phyloP scores from a whole-genome alignment of 2,797 vertebrate genomes.

The Coilia nasus region DNA sequence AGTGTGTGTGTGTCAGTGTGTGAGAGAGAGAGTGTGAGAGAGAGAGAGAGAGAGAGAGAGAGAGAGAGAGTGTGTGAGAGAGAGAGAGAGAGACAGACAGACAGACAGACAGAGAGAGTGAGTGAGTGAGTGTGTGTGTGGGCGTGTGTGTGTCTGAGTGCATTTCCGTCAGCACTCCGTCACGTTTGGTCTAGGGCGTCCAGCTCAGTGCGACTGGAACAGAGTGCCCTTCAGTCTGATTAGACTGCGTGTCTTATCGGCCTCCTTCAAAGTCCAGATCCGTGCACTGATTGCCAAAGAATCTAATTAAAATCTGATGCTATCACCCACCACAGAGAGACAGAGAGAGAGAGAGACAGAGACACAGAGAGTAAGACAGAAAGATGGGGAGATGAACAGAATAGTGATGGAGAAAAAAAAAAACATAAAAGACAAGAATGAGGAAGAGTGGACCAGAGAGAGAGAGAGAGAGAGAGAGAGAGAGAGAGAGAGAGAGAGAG shows the following conservation, averaged over 20 bases:
- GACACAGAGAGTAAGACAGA: background rate
- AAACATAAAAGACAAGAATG: too few relatives aligned
- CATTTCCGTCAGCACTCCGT: conserved; percentile 1
- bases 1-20: conserved; percentile 33
- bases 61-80: background rate
- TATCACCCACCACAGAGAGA: background rate
- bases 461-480: background rate
- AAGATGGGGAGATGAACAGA: background rate
- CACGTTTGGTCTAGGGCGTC: background rate
- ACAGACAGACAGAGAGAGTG: background rate
- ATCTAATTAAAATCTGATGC: conserved; percentile 61
- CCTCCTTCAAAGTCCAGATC: conserved; percentile 62
- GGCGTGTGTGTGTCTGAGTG: background rate
- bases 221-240: conserved; percentile 63
- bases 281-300: conserved; percentile 58
- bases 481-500: background rate
- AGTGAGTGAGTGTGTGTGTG: background rate
- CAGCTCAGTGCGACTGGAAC: conserved; percentile 27
- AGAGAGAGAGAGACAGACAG: background rate
- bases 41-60: too few relatives aligned
- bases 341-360: background rate
- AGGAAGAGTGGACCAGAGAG: background rate
- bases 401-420: too few relatives aligned
- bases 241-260: conserved; percentile 54
- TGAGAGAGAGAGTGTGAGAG: too few relatives aligned